phyloP scores from a whole-genome alignment of 2,888 invertebrate genomes.

The Platycheirus albimanus region DNA sequence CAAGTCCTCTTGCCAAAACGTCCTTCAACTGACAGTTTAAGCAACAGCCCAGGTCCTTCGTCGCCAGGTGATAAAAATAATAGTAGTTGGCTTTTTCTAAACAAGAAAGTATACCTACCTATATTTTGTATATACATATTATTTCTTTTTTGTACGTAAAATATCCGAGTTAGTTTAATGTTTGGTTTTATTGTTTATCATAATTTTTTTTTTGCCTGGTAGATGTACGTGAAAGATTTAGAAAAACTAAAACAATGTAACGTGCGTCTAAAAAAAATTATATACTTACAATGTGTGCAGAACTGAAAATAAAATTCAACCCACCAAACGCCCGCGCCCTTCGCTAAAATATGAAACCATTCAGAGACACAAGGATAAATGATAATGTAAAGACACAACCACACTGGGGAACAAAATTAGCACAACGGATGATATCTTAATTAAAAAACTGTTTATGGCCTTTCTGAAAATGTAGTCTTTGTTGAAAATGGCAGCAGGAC shows the following conservation, averaged over 20 bases:
- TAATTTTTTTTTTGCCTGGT: constrained; percentile 55
- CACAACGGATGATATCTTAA: too few species aligned
- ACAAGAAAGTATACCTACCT: constrained; percentile 12
- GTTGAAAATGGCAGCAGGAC: too few species aligned
- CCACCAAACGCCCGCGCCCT: constrained; percentile 9
- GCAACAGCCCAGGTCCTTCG: constrained; percentile 85
- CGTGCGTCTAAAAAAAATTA: too few species aligned
- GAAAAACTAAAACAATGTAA: too few species aligned
- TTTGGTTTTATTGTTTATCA: constrained; percentile 19
- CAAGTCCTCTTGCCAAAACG: constrained; percentile 84
- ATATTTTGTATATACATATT: neutral
- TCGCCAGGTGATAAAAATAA: constrained; percentile 83
- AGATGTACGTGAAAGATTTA: constrained; percentile 23
- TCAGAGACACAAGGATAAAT: too few species aligned
- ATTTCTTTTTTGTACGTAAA: constrained; percentile 28
- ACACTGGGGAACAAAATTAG: too few species aligned
- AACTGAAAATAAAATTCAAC: neutral
- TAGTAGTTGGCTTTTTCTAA: constrained; percentile 52
- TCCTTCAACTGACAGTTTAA: constrained; percentile 85
- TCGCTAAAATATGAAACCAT: too few species aligned
- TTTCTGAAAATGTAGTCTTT: too few species aligned
- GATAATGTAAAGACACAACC: too few species aligned
- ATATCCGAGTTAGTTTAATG: constrained; percentile 32
- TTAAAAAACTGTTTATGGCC: too few species aligned
- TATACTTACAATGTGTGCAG: constrained; percentile 9